Conservation (phyloP, 1,140 invertebrate genomes). For the Plodia interpunctella region DNA sequence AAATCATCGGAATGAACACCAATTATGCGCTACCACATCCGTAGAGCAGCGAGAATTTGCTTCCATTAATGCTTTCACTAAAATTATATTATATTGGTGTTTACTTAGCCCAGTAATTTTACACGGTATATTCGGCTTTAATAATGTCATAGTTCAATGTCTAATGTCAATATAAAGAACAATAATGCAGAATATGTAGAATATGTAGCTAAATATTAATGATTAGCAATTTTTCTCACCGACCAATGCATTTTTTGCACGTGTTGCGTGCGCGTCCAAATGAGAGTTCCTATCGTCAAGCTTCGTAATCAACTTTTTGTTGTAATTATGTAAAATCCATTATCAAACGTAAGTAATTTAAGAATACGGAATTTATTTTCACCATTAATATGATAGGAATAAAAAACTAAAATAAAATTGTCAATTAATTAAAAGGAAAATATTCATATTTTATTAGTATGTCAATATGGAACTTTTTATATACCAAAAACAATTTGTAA, state of each 20-base stretch:
- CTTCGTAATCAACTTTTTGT: slow-evolving; percentile 10
- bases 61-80: neutral
- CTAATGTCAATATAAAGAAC: neutral
- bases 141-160: neutral
- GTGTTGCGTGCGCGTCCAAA: slow-evolving; percentile 26
- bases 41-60: slow-evolving; percentile 41
- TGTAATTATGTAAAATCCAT: slow-evolving; percentile 10
- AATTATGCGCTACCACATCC: slow-evolving; percentile 57
- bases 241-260: slow-evolving; percentile 9
- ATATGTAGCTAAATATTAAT: slow-evolving; percentile 17
- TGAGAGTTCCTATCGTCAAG: slow-evolving; percentile 7
- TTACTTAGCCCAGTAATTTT: neutral
- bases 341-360: neutral
- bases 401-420: too few species aligned
- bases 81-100: neutral
- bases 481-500: too few species aligned
- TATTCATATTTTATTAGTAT: too few species aligned
- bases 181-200: neutral
- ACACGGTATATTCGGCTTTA: neutral
- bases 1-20: slow-evolving; percentile 23
- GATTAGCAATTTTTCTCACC: slow-evolving; percentile 20
- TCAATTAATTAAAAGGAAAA: too few species aligned
- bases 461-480: too few species aligned
- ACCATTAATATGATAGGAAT: too few species aligned
- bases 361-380: neutral